Evolutionary conservation across 2,113 vertebrate species (phyloP), one percentile per base, ranked within the genome.

Genomic region (Sapayoa aenigma): DNA sequence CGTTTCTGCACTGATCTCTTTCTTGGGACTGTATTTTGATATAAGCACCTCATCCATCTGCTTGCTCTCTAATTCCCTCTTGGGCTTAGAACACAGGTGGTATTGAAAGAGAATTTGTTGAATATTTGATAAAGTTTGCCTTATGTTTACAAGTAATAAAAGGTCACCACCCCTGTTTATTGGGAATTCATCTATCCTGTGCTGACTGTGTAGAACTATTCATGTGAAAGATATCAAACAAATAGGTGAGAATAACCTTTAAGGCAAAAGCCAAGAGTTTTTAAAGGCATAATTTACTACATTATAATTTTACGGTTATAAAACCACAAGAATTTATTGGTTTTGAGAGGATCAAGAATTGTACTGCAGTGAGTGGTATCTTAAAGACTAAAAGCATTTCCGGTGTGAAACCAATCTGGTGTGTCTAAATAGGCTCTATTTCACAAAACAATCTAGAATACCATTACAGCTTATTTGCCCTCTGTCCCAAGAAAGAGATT

Each of bases 41-140:
- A 88, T 69, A 58, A 94, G 66, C 74, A 91, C 65, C 65, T 95
- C 93, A 93, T 95, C 93, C 94, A 95, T 97, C 85, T 97, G 93
- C 72, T 95, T 91, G 68, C 72, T 94, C 93, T 96, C 66, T 88
- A 50, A 96, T 93, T 95, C 88, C 59, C 91, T 94, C 88, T 90
- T 94, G 93, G 79, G 87, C 50, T 86, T 84, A 63, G 60, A 91
- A 85, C 69, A 84, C 87, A 91, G 89, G 90, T 95, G 83, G 82
- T 95, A 79, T 76, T 96, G 89, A 88, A 91, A 91, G 62, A 89
- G 84, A 73, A 56, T 95, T 93, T 94, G 90, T 93, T 94, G 89
- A 96, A 96, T 97, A 94, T 93, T 96, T 93, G 89, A 85, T 96
- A 94, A 85, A 95, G 63, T 95, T 96, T 95, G 55, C 87, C 87